Conservation (phyloP, 2,888 invertebrate species). For the Zaprionus lineosus region DNA sequence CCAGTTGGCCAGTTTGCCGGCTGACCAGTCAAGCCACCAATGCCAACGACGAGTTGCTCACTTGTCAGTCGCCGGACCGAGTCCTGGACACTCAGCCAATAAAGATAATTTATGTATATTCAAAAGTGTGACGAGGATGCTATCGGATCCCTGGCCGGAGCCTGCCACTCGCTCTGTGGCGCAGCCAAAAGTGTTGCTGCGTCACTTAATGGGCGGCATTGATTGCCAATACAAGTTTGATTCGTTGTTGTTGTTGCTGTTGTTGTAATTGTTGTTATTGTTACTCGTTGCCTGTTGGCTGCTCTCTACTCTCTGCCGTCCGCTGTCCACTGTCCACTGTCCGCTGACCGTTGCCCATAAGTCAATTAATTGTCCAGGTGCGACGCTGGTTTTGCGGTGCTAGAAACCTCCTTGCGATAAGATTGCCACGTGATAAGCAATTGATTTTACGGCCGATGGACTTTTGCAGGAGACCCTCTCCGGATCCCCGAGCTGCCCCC, state of each 20-base stretch:
- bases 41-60: constrained; percentile 22
- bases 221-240: constrained; percentile 44
- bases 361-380: constrained; percentile 60
- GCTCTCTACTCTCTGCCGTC: no score
- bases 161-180: neutral
- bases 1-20: constrained; percentile 2
- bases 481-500: no score
- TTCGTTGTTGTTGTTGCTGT: constrained; percentile 2
- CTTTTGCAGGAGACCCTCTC: neutral
- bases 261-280: constrained; percentile 8
- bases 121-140: constrained; percentile 43
- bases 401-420: constrained; percentile 52
- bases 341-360: constrained; percentile 40
- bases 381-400: constrained; percentile 25
- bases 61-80: constrained; percentile 32
- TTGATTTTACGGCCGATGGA: constrained; percentile 44
- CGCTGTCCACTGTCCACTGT: no score
- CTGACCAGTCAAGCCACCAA: constrained; percentile 1
- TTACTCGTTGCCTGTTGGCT: neutral
- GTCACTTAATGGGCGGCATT: constrained; percentile 51
- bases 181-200: constrained; percentile 42
- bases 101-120: constrained; percentile 73
- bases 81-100: constrained; percentile 58
- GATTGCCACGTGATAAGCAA: constrained; percentile 57
- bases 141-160: neutral